Evolutionary conservation across 53 echinoderm and acorn worm species (phyloP).

Genomic region (Astropecten irregularis): DNA sequence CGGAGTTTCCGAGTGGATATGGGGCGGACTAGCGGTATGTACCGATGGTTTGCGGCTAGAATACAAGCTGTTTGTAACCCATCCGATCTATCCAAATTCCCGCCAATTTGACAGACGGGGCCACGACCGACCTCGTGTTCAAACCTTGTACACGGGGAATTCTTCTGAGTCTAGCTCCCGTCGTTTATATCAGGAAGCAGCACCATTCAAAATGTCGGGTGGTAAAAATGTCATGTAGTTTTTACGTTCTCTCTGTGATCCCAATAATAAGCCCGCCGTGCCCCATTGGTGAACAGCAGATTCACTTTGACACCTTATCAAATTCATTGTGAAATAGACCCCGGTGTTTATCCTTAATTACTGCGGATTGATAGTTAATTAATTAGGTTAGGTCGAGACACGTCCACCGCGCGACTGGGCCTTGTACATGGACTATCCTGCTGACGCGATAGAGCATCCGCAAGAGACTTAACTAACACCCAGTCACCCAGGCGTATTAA

Average conservation of each 20-base stretch:
- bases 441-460: too few species aligned
- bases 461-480: constrained; percentile 8
- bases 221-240: too few species aligned
- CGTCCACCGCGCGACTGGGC: not conserved
- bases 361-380: constrained; percentile 54
- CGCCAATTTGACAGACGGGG: not conserved
- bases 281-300: too few species aligned
- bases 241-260: too few species aligned
- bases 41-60: not conserved
- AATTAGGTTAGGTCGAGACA: constrained; percentile 51
- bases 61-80: constrained; percentile 4
- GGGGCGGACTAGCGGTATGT: not conserved
- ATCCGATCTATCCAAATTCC: constrained; percentile 19
- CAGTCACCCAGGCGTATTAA: not conserved
- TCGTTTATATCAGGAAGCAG: too few species aligned
- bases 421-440: not conserved
- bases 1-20: constrained; percentile 25
- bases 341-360: constrained; percentile 54
- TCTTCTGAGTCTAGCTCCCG: too few species aligned
- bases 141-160: too few species aligned
- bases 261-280: too few species aligned
- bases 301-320: constrained; percentile 21
- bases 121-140: too few species aligned
- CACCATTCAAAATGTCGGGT: too few species aligned
- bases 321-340: constrained; percentile 45